phyloP scores from a whole-genome alignment of 2,888 invertebrate species.

The Pinctada fucata region DNA sequence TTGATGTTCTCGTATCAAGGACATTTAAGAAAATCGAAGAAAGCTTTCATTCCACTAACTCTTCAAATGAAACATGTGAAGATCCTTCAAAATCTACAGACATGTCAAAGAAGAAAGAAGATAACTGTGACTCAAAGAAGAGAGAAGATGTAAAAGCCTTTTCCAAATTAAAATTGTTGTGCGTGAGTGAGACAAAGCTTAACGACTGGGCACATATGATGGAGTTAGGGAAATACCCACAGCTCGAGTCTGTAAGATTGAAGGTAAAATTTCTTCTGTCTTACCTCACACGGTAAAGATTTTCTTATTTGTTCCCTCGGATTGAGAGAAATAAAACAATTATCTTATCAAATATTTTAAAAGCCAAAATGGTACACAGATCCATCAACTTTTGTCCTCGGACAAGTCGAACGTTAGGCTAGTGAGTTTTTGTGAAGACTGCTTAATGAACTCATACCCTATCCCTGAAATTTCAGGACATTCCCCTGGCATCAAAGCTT shows the following conservation, averaged over 20 bases:
- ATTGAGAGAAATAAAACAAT: no score
- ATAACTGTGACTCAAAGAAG: conserved; percentile 6
- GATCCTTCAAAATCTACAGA: conserved; percentile 9
- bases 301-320: neutral
- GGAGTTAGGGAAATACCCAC: conserved; percentile 60
- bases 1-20: neutral
- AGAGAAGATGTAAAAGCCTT: conserved; percentile 44
- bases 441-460: no score
- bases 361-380: no score
- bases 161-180: conserved; percentile 56
- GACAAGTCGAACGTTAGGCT: no score
- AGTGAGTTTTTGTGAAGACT: no score
- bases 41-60: neutral
- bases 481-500: conserved; percentile 55
- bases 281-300: neutral
- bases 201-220: conserved; percentile 59
- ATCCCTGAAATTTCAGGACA: conserved; percentile 50
- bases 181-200: conserved; percentile 66
- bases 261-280: conserved; percentile 51
- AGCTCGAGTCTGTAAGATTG: conserved; percentile 59
- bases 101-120: neutral
- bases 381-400: no score
- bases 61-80: neutral
- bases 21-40: conserved; percentile 7
- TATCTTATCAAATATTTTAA: no score